Evolutionary conservation across 1,140 invertebrate species (phyloP).

Genomic region (Phymorhynchus buccinoides): DNA sequence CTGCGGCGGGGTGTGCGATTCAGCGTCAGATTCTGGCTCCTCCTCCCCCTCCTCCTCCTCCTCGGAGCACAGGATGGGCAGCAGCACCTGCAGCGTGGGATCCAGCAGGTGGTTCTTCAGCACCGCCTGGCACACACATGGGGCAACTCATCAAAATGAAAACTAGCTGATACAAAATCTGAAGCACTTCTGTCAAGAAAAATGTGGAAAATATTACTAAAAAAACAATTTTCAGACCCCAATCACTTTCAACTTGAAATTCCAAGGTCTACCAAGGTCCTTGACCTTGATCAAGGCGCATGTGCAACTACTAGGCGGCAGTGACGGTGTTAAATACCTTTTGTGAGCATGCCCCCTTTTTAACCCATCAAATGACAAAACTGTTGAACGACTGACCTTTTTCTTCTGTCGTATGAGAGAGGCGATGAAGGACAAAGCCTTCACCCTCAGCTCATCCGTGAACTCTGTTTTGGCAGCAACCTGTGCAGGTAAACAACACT

Average conservation of each 20-base stretch:
- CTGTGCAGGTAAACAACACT: conserved; percentile 44
- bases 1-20: conserved; percentile 78
- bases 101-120: conserved; percentile 83
- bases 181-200: no score
- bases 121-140: conserved; percentile 77
- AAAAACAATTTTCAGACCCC: no score
- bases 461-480: conserved; percentile 75
- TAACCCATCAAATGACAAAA: no score
- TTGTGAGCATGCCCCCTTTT: no score
- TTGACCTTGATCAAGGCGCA: no score
- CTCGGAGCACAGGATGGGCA: conserved; percentile 79
- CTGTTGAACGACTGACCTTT: conserved; percentile 74
- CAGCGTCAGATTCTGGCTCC: conserved; percentile 76
- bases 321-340: no score
- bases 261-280: no score
- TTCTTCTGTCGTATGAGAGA: conserved; percentile 81
- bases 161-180: no score
- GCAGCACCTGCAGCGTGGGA: conserved; percentile 81
- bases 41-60: conserved; percentile 78
- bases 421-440: conserved; percentile 81
- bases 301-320: no score
- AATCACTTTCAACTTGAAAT: no score
- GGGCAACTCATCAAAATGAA: no score
- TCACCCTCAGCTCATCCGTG: conserved; percentile 79
- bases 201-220: no score